Conservation (phyloP, 2,888 invertebrate species). For the Ochlodes sylvanus region DNA sequence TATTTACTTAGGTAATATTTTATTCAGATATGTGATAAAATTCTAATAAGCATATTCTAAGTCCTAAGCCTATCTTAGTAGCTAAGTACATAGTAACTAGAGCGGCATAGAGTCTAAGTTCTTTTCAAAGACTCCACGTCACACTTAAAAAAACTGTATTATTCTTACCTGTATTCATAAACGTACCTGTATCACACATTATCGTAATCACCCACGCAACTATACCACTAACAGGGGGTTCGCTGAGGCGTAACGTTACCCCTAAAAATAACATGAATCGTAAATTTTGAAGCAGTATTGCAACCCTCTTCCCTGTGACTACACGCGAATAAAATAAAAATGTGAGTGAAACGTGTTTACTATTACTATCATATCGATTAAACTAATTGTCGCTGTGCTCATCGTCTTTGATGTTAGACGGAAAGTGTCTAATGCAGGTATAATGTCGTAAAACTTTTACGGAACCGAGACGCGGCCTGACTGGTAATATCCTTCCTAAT, state of each 20-base stretch:
- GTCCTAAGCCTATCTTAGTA: too few species aligned
- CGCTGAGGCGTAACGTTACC: slow-evolving; percentile 61
- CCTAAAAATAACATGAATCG: slow-evolving; percentile 54
- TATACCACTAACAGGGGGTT: slow-evolving; percentile 54
- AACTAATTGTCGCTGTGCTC: slow-evolving; percentile 46
- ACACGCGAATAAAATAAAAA: slow-evolving; percentile 23
- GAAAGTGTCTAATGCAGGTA: background rate
- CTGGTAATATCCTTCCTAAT: too few species aligned
- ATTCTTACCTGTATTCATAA: too few species aligned
- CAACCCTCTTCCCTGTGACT: slow-evolving; percentile 41
- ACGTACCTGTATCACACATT: too few species aligned
- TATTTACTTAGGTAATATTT: too few species aligned
- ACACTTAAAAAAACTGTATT: too few species aligned
- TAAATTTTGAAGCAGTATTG: slow-evolving; percentile 64
- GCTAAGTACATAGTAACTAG: too few species aligned
- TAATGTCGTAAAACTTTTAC: background rate
- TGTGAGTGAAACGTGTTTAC: slow-evolving; percentile 20
- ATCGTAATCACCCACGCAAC: slow-evolving; percentile 15
- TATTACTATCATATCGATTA: slow-evolving; percentile 47
- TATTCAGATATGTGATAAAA: too few species aligned
- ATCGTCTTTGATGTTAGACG: slow-evolving; percentile 42
- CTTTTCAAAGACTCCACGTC: too few species aligned
- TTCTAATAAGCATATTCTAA: too few species aligned
- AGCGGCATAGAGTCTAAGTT: too few species aligned
- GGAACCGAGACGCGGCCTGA: background rate